Base-by-base conservation (phyloP, 2,888 invertebrate species). In the Synergus gifuensis region DNA sequence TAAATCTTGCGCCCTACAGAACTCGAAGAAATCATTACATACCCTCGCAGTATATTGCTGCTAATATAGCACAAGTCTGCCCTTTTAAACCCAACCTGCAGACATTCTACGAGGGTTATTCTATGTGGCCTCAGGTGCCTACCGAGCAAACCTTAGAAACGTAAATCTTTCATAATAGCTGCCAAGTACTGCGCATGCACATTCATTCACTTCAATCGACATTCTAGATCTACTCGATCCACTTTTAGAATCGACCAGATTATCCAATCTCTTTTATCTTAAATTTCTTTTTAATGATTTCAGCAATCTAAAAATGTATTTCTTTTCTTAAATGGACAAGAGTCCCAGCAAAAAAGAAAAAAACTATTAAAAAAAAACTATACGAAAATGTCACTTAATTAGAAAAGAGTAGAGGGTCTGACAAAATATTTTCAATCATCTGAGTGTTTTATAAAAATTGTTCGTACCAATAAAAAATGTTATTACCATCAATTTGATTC, bases 11-110 rank as follows among this genome's bases (percentile, higher is more conserved):
- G 66, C 83, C 78, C 83, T 83, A 80, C 84, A 86, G 77, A 84
- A 85, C 83, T 83, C 84, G 86, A 87, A 88, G 87, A 87, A 88
- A 89, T 89, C 87, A 88, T 88, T 88, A 88, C 85, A 82, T 80
- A 77, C 73, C 54, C 77, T 44, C 81, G 85, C 84, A 84, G 86
- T 88, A 88, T 87, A 85, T 88, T 79, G 84, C 81, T 78, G 85
- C 79, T 86, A 86, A 86, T 87, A 85, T 86, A 86, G 84, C 84
- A 83, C 85, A 44, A 46, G 22, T 8, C 49, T 69, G 49, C 49
- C 49, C 85, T 86, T 86, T 83, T 28, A 82, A 83, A 87, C 81
- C 80, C 80, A 79, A 64, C 62, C 73, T 49, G 54, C 80, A 46
- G 76, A 78, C 76, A 78, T 78, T 28, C 64, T 58, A 69, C 58